A percentile compares a stretch with the other conserved stretches of the same genome.
These are phyloP conservation scores for Tetrapedia diversipes DNA, from an alignment of 2,888 invertebrate genomes.

Conservation along the genomic window DNA sequence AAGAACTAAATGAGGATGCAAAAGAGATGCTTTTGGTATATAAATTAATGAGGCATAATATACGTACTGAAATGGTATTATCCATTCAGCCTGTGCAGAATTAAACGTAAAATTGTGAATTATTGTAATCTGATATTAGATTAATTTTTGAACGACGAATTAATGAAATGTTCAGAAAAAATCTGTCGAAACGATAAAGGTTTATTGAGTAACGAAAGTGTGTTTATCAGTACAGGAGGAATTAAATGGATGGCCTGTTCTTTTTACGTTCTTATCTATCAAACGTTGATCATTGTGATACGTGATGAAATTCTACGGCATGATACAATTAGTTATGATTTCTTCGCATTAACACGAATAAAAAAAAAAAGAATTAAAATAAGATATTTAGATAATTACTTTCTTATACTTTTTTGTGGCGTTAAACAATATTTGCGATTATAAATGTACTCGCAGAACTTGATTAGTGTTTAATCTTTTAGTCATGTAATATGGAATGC, in stretches of 20 bases:
- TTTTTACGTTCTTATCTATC: slow-evolving; percentile 39
- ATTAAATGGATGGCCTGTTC: slow-evolving; percentile 44
- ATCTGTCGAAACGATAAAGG: slow-evolving; percentile 14
- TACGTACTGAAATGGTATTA: slow-evolving; percentile 12
- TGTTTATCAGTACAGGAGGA: slow-evolving; percentile 29
- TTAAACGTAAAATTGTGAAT: slow-evolving; percentile 25
- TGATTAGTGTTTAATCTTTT: slow-evolving; percentile 45
- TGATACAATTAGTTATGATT: slow-evolving; percentile 28
- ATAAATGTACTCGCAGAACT: slow-evolving; percentile 30
- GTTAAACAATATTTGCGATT: slow-evolving; percentile 28
- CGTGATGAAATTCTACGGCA: slow-evolving; percentile 31
- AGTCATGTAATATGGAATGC: slow-evolving; percentile 32
- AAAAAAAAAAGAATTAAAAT: slow-evolving; percentile 23
- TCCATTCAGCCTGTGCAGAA: slow-evolving; percentile 29
- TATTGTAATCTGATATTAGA: slow-evolving; percentile 20
- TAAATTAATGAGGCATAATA: slow-evolving; percentile 8
- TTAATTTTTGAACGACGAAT: slow-evolving; percentile 32
- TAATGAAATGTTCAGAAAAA: slow-evolving; percentile 23
- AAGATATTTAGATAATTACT: slow-evolving; percentile 45
- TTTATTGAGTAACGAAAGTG: slow-evolving; percentile 23
- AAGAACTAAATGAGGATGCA: background rate
- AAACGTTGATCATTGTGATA: slow-evolving; percentile 56
- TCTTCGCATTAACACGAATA: slow-evolving; percentile 57
- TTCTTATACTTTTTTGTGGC: slow-evolving; percentile 42
- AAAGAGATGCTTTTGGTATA: slow-evolving; percentile 25